A percentile compares a stretch with the other conserved stretches of the same genome.
Conservation (phyloP, 2,888 invertebrate species). For the Drosophila pseudotalamancana region DNA sequence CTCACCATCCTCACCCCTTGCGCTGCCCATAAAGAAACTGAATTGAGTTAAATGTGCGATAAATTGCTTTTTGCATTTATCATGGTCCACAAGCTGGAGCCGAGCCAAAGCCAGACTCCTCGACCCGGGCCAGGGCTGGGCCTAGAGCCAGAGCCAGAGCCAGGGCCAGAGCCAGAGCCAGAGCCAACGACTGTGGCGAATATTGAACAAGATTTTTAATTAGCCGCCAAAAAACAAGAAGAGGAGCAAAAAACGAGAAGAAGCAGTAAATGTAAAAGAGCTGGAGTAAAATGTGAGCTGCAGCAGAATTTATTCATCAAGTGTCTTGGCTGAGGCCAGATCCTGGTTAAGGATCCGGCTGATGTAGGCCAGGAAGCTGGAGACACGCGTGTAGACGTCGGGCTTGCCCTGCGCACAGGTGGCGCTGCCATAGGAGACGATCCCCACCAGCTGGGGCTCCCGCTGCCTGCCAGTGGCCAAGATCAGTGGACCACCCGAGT, state of each 20-base stretch:
- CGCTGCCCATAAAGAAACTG: constrained; percentile 73
- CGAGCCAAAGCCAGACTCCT: constrained; percentile 36
- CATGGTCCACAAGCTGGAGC: constrained; percentile 66
- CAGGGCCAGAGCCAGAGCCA: constrained; percentile 29
- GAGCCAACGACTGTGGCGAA: constrained; percentile 61
- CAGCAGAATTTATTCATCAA: constrained; percentile 41
- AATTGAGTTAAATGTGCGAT: constrained; percentile 80
- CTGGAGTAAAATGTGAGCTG: constrained; percentile 1
- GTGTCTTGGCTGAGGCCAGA: constrained; percentile 35
- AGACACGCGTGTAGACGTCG: constrained; percentile 83
- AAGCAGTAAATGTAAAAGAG: background rate
- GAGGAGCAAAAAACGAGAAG: background rate
- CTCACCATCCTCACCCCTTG: constrained; percentile 9
- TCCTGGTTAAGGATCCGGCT: constrained; percentile 72
- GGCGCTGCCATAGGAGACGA: constrained; percentile 82
- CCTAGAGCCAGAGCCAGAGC: constrained; percentile 31
- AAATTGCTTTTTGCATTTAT: constrained; percentile 81
- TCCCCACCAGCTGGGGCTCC: constrained; percentile 78
- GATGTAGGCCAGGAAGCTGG: constrained; percentile 81
- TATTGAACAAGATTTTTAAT: constrained; percentile 80
- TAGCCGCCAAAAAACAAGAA: constrained; percentile 59
- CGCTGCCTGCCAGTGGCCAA: constrained; percentile 45
- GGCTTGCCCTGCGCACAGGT: constrained; percentile 81
- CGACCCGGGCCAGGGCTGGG: constrained; percentile 18
- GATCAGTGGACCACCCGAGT: constrained; percentile 84